Evolutionary conservation across 1,140 invertebrate genomes (phyloP), one percentile per base, ranked within the genome.

Genomic region (Drosophila auraria): DNA sequence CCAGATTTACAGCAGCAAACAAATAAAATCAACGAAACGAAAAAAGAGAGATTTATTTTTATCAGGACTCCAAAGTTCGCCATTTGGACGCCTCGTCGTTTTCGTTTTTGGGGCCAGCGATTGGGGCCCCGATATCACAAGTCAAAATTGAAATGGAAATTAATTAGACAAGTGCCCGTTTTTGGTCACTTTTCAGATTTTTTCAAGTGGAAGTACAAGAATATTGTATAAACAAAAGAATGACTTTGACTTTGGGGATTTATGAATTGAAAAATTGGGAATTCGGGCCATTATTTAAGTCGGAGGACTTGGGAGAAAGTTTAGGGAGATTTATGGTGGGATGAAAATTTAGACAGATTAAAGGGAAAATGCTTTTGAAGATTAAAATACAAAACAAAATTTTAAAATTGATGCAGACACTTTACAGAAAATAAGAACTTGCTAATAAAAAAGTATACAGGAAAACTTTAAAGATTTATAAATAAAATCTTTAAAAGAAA

Each of bases 1-100:
- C 11, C 23, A 58, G 54, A 23, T 40, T 40, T 50, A 40, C 56
- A 53, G 53, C 15, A 44, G 20, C 64, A 81, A 89, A 83, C 78
- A 70, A 83, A 89, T 89, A 84, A 89, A 89, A 75, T 69, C 78
- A 71, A 36, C 69, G 78, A 87, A 44, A 73, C 64, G 66, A 61
- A 66, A 68, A 78, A 71, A 65, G 30, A 60, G 60, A 83, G 58
- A 78, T 80, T 80, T 78, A 72, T 68, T 83, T 56, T 73, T 68
- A 73, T 78, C 77, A 71, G 59, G 49, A 44, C 38, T 71, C 56
- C 56, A 63, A 78, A 83, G 51, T 74, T 87, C 47, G 61, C 50
- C 80, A 73, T 27, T 82, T 83, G 57, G 65, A 54, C 80, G 80
- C 56, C 62, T 68, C 49, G 63, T n/a, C 20, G 17, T 42, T 42